A percentile compares a stretch with the other conserved stretches of the same genome.
phyloP scores from a whole-genome alignment of 2,113 vertebrate genomes.

The Labrus mixtus region DNA sequence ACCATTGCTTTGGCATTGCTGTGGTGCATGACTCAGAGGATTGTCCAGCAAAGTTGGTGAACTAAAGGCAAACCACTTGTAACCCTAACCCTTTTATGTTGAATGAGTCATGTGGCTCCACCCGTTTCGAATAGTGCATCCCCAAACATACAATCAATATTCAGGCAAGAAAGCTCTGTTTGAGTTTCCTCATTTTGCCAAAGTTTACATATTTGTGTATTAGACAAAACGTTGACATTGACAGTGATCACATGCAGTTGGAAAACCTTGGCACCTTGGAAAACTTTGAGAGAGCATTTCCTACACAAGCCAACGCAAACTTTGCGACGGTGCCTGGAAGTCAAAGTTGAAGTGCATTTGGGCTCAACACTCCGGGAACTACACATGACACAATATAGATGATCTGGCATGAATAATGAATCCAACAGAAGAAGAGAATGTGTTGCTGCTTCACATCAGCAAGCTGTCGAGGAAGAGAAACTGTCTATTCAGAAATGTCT shows the following conservation, averaged over 20 bases:
- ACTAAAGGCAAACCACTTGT: neutral
- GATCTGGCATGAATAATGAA: conserved; percentile 64
- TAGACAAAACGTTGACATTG: neutral
- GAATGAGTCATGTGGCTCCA: neutral
- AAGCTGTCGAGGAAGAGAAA: neutral
- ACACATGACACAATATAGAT: conserved; percentile 59
- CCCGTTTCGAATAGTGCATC: neutral
- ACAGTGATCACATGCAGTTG: neutral
- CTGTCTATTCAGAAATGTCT: neutral
- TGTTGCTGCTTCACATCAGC: conserved; percentile 21
- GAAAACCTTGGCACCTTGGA: conserved; percentile 6
- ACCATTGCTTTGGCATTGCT: neutral
- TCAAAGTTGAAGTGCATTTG: conserved; percentile 31
- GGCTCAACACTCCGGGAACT: conserved; percentile 48
- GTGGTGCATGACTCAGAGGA: neutral
- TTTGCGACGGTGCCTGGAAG: conserved; percentile 39
- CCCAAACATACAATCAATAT: neutral
- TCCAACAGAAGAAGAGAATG: conserved; percentile 51
- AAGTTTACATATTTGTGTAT: neutral
- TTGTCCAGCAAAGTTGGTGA: neutral
- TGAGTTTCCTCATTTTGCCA: neutral
- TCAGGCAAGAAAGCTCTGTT: neutral
- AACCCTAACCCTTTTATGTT: too few relatives aligned
- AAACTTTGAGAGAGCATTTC: neutral
- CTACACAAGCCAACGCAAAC: conserved; percentile 12